A percentile compares a stretch with the other conserved stretches of the same genome.
Evolutionary conservation across 2,113 vertebrate genomes (phyloP).

Genomic region (Cygnus atratus): DNA sequence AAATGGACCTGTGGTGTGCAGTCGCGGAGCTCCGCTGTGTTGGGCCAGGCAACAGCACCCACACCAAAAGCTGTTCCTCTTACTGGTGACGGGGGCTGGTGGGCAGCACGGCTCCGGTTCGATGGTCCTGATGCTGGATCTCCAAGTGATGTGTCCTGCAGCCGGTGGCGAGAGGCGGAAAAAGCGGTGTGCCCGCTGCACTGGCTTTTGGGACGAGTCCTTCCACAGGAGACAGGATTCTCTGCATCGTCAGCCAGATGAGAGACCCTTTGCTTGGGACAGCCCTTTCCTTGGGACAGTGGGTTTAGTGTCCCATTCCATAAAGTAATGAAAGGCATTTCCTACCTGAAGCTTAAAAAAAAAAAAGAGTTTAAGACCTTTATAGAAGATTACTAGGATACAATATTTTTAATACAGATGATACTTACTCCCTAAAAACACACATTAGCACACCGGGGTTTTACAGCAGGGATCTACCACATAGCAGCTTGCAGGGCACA

Average conservation of each 20-base stretch:
- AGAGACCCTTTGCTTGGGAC: not conserved
- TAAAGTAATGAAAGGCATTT: rapidly evolving
- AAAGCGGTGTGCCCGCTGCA: not conserved
- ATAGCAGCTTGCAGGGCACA: not conserved
- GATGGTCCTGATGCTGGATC: not conserved
- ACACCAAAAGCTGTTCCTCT: not conserved
- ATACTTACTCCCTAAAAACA: too few species aligned
- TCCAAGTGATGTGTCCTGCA: not conserved
- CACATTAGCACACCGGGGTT: rapidly evolving
- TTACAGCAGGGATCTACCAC: rapidly evolving
- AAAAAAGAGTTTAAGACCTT: not conserved
- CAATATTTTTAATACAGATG: too few species aligned
- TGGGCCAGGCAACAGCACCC: not conserved
- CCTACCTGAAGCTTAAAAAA: not conserved
- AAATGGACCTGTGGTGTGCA: not conserved
- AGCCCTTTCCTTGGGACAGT: too few species aligned
- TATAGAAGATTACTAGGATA: rapidly evolving
- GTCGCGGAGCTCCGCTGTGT: too few species aligned
- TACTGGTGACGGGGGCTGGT: not conserved
- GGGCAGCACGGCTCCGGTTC: not conserved
- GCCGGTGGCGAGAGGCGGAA: not conserved
- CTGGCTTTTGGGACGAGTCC: too few species aligned
- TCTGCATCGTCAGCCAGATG: too few species aligned
- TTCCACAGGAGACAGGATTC: not conserved
- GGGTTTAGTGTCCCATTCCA: too few species aligned